phyloP scores from a whole-genome alignment of 2,113 vertebrate species.

The Gallinago paraguaiae region DNA sequence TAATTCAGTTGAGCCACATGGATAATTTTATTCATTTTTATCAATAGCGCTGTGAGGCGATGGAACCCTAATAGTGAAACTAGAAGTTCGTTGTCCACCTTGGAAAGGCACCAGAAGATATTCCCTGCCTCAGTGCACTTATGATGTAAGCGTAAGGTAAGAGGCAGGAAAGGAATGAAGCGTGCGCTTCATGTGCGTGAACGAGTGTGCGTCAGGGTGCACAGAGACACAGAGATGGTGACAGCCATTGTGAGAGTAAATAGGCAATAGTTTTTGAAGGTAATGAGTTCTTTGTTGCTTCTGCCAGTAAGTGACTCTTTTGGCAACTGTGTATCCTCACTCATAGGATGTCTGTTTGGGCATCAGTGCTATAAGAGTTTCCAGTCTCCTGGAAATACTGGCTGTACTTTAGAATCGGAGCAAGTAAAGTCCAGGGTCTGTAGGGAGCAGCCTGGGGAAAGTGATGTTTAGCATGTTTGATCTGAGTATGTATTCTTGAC shows the following conservation, averaged over 20 bases:
- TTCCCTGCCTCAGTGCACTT: not conserved
- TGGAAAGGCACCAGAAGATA: not conserved
- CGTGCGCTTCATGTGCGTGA: fast-evolving
- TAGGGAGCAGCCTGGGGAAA: not conserved
- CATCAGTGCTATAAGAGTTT: not conserved
- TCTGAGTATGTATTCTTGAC: not conserved
- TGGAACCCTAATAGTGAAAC: slow-evolving; percentile 13
- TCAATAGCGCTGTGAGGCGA: not conserved
- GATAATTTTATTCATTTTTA: slow-evolving; percentile 43
- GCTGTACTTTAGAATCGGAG: not conserved
- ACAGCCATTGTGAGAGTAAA: not conserved
- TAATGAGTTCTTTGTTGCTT: not conserved
- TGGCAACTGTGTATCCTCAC: not conserved
- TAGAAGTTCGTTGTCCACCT: not conserved
- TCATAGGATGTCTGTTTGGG: not conserved
- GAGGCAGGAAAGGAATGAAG: not conserved
- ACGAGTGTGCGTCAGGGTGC: not conserved
- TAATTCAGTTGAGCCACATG: slow-evolving; percentile 20
- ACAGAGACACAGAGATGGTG: not conserved
- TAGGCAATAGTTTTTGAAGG: not conserved
- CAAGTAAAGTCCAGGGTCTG: not conserved
- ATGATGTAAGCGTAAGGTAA: not conserved
- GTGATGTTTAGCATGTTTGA: not conserved
- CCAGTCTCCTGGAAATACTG: not conserved
- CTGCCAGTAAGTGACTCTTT: not conserved